Conservation (phyloP, 1,140 invertebrate species). For the Drosophila truncata region DNA sequence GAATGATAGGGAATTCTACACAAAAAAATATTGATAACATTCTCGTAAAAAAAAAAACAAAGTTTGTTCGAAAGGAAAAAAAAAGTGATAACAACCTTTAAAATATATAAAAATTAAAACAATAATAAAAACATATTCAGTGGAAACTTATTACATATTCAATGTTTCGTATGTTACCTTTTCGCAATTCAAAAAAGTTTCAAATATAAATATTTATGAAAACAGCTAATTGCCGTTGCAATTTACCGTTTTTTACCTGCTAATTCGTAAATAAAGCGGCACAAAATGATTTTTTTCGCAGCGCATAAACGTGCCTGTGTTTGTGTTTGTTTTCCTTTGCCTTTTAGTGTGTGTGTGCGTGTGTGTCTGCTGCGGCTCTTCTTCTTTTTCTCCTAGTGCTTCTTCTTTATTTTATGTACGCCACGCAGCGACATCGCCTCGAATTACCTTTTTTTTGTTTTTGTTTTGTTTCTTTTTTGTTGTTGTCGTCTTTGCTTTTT, state of each 20-base stretch:
- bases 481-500: conserved; percentile 7
- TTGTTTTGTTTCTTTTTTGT: conserved; percentile 11
- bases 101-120: not conserved
- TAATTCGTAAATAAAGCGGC: not conserved
- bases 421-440: conserved; percentile 53
- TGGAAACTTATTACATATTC: not conserved
- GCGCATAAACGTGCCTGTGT: conserved; percentile 37
- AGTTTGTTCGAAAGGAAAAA: not conserved
- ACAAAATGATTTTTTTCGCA: not conserved
- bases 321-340: conserved; percentile 15
- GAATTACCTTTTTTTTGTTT: conserved; percentile 32
- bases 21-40: conserved; percentile 7
- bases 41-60: not conserved
- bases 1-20: not conserved
- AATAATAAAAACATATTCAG: too few relatives aligned
- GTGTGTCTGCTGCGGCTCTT: conserved; percentile 31
- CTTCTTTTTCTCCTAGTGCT: conserved; percentile 15
- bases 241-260: not conserved
- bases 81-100: not conserved
- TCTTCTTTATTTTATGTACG: conserved; percentile 20
- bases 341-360: not conserved
- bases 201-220: not conserved
- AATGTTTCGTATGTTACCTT: not conserved
- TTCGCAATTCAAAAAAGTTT: not conserved
- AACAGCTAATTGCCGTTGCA: not conserved